Conservation (phyloP, 2,888 invertebrate genomes). For the Cryptophagus acutangulus region DNA sequence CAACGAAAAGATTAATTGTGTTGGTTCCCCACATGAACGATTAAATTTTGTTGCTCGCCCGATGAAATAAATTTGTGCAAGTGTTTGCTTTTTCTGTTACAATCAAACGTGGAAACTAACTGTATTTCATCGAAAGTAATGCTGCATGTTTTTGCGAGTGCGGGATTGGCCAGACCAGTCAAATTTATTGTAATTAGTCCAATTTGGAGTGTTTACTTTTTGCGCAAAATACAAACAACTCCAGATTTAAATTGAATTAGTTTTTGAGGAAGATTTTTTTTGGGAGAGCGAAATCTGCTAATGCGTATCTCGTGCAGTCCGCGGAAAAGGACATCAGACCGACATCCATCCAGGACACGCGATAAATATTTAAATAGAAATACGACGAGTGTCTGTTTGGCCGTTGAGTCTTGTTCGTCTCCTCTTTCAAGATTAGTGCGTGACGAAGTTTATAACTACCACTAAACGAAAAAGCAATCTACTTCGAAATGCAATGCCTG, state of each 20-base stretch:
- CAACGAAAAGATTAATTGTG: conserved; percentile 32
- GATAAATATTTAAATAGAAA: conserved; percentile 35
- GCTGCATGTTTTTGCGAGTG: background rate
- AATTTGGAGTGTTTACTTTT: background rate
- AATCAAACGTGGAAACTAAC: background rate
- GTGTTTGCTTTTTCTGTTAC: conserved; percentile 29
- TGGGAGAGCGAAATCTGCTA: too few relatives aligned
- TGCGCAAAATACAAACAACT: too few relatives aligned
- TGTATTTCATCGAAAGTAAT: conserved; percentile 2
- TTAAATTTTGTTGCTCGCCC: conserved; percentile 31
- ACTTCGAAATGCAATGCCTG: conserved; percentile 23
- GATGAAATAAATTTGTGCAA: conserved; percentile 32
- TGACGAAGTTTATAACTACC: conserved; percentile 33
- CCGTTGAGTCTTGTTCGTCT: conserved; percentile 8
- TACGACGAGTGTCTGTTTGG: conserved; percentile 16
- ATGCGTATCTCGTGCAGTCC: too few relatives aligned
- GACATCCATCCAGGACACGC: conserved; percentile 30
- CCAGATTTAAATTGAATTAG: too few relatives aligned
- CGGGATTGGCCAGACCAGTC: background rate
- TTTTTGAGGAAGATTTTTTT: too few relatives aligned
- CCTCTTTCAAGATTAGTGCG: conserved; percentile 28
- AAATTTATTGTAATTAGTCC: background rate
- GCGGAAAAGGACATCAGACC: too few relatives aligned
- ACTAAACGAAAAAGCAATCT: conserved; percentile 32
- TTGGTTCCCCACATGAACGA: conserved; percentile 35